phyloP scores from a whole-genome alignment of 2,797 vertebrate species.

The Pseudochromis fuscus region DNA sequence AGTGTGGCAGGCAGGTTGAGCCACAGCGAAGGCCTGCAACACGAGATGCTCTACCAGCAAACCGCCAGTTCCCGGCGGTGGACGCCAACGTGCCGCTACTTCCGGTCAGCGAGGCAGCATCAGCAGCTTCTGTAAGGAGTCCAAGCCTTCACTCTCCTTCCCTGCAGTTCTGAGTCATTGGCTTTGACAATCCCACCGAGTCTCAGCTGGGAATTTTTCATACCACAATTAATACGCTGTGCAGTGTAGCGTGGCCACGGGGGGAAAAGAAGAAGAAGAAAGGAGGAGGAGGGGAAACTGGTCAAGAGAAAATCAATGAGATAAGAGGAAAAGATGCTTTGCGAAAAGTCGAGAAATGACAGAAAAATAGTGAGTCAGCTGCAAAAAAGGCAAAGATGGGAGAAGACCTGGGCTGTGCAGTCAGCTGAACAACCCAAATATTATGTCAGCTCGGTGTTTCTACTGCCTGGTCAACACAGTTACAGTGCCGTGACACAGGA shows the following conservation, averaged over 20 bases:
- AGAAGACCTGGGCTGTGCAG: background rate
- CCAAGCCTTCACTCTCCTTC: constrained; percentile 57
- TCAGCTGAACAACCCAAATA: constrained; percentile 9
- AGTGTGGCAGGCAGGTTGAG: constrained; percentile 15
- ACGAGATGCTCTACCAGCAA: constrained; percentile 36
- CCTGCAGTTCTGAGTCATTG: constrained; percentile 76
- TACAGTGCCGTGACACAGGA: background rate
- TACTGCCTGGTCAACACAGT: constrained; percentile 5
- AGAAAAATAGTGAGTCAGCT: constrained; percentile 12
- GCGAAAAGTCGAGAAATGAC: constrained; percentile 16
- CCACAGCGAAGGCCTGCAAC: constrained; percentile 6
- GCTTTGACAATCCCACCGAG: constrained; percentile 68
- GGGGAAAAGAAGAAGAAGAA: constrained; percentile 27
- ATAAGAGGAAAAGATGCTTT: constrained; percentile 21
- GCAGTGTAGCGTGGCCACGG: constrained; percentile 62
- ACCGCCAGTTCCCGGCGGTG: constrained; percentile 36
- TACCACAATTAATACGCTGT: constrained; percentile 77
- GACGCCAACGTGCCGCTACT: constrained; percentile 46
- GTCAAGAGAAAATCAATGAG: constrained; percentile 56
- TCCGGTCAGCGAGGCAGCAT: constrained; percentile 41
- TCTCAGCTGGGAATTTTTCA: constrained; percentile 73
- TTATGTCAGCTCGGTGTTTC: constrained; percentile 3
- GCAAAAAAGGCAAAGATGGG: constrained; percentile 11
- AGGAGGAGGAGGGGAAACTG: constrained; percentile 21
- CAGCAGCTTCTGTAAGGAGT: constrained; percentile 56